Percentiles rank a stretch among this genome's conserved stretches.
phyloP scores from a whole-genome alignment of 2,113 vertebrate genomes.

The Poeciliopsis retropinna region DNA sequence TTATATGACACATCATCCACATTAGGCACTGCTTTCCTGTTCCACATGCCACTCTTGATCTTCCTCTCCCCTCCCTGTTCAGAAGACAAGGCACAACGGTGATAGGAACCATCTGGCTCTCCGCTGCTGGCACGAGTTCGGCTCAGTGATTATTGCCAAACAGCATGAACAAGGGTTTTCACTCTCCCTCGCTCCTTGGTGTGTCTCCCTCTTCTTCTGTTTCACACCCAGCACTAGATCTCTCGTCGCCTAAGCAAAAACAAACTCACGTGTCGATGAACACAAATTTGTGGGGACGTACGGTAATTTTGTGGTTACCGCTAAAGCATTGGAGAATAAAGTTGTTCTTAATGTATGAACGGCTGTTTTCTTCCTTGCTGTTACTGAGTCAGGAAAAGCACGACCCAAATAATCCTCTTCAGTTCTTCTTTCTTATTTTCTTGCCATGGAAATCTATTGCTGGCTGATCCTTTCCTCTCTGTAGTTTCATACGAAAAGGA shows the following conservation, averaged over 20 bases:
- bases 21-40: slow-evolving; percentile 62
- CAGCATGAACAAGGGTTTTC: slow-evolving; percentile 59
- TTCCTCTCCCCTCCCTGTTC: slow-evolving; percentile 62
- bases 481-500: slow-evolving; percentile 46
- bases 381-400: neutral
- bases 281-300: slow-evolving; percentile 29
- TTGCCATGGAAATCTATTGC: slow-evolving; percentile 49
- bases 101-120: slow-evolving; percentile 77
- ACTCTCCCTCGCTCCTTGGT: slow-evolving; percentile 28
- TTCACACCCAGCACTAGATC: slow-evolving; percentile 56
- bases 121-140: slow-evolving; percentile 59
- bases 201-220: slow-evolving; percentile 40
- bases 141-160: slow-evolving; percentile 72
- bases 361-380: slow-evolving; percentile 12
- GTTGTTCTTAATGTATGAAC: neutral
- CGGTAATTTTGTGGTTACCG: slow-evolving; percentile 10
- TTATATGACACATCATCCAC: slow-evolving; percentile 76
- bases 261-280: slow-evolving; percentile 41
- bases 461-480: slow-evolving; percentile 40
- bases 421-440: slow-evolving; percentile 42
- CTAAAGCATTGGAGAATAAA: slow-evolving; percentile 16
- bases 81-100: slow-evolving; percentile 63
- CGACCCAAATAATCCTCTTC: slow-evolving; percentile 36
- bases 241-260: slow-evolving; percentile 50
- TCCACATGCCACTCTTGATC: slow-evolving; percentile 69